Evolutionary conservation across 2,797 vertebrate genomes (phyloP).

Genomic region (Lepidocolaptes lacrymiger): DNA sequence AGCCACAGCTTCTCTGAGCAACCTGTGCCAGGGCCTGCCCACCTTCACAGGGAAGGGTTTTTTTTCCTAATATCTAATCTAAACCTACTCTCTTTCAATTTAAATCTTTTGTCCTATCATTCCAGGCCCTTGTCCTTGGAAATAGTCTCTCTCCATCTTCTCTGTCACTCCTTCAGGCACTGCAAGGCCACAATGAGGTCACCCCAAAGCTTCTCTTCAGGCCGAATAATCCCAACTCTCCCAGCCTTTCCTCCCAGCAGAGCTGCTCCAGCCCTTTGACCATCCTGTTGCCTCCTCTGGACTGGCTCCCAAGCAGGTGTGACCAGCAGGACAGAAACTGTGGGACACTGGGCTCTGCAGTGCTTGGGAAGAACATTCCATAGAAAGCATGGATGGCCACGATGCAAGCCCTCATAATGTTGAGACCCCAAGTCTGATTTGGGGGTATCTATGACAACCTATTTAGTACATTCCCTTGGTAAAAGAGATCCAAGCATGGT

Average conservation of each 20-base stretch:
- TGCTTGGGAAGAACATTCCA: neutral
- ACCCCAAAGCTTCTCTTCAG: neutral
- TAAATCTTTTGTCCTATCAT: neutral
- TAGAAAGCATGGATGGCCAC: neutral
- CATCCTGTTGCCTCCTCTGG: neutral
- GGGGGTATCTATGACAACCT: accelerated
- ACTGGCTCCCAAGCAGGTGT: neutral
- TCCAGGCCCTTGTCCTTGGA: neutral
- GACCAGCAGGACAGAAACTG: neutral
- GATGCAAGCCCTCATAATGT: accelerated
- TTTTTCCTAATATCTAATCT: no score
- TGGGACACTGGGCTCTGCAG: neutral
- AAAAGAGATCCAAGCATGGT: neutral
- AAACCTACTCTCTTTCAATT: neutral
- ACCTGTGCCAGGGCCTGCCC: neutral
- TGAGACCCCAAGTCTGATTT: neutral
- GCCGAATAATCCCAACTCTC: neutral
- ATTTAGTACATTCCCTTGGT: neutral
- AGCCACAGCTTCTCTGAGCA: neutral
- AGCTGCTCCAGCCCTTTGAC: neutral
- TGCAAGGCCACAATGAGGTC: neutral
- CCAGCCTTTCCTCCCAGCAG: neutral
- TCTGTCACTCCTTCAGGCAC: neutral
- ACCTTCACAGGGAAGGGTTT: neutral
- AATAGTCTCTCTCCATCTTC: neutral